These are phyloP conservation scores for Uloborus diversus DNA, from an alignment of 1,140 invertebrate genomes.

Conservation along the genomic window DNA sequence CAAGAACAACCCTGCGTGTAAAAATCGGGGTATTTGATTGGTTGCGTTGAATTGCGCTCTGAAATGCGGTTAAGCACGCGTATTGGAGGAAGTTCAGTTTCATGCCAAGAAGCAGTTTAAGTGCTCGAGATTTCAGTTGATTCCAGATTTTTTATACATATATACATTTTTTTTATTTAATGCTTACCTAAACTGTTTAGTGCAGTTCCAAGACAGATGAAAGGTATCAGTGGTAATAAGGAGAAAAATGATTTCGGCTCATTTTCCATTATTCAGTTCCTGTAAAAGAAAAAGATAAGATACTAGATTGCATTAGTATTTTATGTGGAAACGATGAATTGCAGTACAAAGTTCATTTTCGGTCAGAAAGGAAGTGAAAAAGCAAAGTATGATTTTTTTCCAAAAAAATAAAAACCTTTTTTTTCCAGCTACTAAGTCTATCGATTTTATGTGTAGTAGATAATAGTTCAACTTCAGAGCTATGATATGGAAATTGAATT, in stretches of 20 bases:
- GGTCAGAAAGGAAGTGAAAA: too few relatives aligned
- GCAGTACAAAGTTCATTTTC: too few relatives aligned
- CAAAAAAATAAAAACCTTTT: too few relatives aligned
- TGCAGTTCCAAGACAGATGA: constrained; percentile 17
- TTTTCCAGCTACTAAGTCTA: too few relatives aligned
- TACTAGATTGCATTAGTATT: background rate
- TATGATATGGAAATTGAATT: too few relatives aligned
- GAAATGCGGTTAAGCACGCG: background rate
- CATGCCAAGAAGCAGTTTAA: constrained; percentile 46
- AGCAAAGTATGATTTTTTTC: too few relatives aligned
- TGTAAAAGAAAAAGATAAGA: constrained; percentile 21
- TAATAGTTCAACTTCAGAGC: too few relatives aligned
- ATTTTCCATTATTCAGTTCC: constrained; percentile 44
- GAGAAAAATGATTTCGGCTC: constrained; percentile 35
- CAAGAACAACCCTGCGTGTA: constrained; percentile 20
- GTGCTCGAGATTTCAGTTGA: background rate
- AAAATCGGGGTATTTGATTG: constrained; percentile 27
- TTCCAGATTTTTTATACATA: background rate
- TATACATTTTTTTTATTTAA: background rate
- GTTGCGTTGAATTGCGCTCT: background rate
- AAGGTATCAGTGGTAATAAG: constrained; percentile 30
- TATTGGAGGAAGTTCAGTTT: background rate
- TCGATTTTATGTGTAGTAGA: too few relatives aligned
- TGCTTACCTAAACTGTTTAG: constrained; percentile 45
- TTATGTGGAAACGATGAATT: too few relatives aligned